Conservation (phyloP, 2,888 invertebrate species). For the Lasioglossum morio region DNA sequence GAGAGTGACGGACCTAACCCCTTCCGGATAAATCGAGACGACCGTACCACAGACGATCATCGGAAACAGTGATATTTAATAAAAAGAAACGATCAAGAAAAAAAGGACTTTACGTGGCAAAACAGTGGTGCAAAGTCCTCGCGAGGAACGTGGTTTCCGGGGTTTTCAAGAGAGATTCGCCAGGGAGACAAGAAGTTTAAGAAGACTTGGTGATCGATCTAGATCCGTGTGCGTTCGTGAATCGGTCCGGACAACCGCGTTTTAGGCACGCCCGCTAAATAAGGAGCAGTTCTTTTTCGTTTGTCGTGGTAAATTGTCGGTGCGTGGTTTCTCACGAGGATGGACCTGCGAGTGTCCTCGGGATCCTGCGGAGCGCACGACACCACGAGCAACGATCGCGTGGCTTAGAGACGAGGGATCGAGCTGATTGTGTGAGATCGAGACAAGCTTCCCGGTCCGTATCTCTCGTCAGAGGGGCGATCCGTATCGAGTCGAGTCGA, state of each 20-base stretch:
- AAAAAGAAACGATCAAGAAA: not conserved
- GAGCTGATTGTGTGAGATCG: not conserved
- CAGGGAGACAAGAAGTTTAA: no score
- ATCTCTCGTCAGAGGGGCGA: not conserved
- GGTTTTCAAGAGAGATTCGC: not conserved
- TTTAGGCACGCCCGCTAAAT: not conserved
- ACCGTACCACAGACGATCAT: not conserved
- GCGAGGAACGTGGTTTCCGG: not conserved
- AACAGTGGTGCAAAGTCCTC: constrained; percentile 15
- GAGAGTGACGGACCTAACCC: not conserved
- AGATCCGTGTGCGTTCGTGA: not conserved
- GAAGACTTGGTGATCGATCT: not conserved
- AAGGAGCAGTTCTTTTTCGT: not conserved
- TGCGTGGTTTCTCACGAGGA: constrained; percentile 60
- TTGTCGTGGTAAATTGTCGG: constrained; percentile 22
- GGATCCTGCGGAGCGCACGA: constrained; percentile 62
- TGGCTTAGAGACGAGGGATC: constrained; percentile 42
- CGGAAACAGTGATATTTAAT: not conserved
- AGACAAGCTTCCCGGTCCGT: constrained; percentile 6
- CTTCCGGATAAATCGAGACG: constrained; percentile 13
- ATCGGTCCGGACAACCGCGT: not conserved
- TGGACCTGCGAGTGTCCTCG: constrained; percentile 71
- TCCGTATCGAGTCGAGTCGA: not conserved
- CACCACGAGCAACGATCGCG: constrained; percentile 50
- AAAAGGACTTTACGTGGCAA: not conserved